Base-by-base conservation (phyloP, 2,888 invertebrate species). In the Aspidiotus destructor region DNA sequence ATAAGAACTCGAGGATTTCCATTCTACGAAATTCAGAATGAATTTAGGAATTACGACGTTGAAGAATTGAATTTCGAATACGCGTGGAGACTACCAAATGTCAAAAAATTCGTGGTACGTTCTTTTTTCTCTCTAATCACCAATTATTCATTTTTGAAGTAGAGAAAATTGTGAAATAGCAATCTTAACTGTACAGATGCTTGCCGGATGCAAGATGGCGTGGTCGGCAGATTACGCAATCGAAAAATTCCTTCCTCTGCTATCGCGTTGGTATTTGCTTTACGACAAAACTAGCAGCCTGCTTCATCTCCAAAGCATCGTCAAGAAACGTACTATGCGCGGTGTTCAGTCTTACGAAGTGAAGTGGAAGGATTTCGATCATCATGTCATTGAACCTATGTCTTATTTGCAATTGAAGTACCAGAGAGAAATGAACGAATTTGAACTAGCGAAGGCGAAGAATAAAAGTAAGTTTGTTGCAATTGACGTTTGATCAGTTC, bases 181-280 rank as follows among this genome's bases (percentile, higher is more conserved):
- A n/a, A 48, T 48, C 48, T n/a, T 8, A 68, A 68, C 73, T 72
- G 77, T 78, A 60, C 75, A 87, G 87, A 83, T 83, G 77, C 81
- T 88, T 72, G 83, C 88, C 78, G 80, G 80, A 0, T 80, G 79
- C 70, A 83, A 86, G 73, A 76, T 91, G 64, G 82, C 83, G 72
- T 92, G 92, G 92, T 82, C 85, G 3, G 84, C 86, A 74, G 80
- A 85, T 42, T 90, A 91, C 75, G 82, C 86, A 53, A 85, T 89
- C 72, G 85, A 86, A 74, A 91, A 90, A 76, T 85, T 89, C 72
- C 79, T 90, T 69, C 88, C 89, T 0, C 75, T 92, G 57, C 76
- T 87, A 28, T 88, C 88, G 0, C 82, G 89, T 73, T 90, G 89
- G 89, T 88, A 89, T 74, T 77, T 87, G 41, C 76, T 82, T 71